Base-by-base conservation (phyloP, 2,888 invertebrate species). In the Bursaphelenchus okinawaensis region DNA sequence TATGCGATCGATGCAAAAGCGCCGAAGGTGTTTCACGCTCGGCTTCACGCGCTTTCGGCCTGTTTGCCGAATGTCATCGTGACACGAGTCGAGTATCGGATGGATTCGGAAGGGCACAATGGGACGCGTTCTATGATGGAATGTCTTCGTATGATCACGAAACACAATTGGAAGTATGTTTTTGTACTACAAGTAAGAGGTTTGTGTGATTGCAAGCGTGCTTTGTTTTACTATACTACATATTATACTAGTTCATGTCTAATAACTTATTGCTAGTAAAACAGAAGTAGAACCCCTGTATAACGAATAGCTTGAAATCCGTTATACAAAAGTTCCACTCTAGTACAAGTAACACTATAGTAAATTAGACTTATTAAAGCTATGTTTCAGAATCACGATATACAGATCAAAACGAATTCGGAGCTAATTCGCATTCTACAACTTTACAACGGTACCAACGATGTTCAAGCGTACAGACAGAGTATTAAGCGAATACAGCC, bases 61-160 rank as follows among this genome's bases (percentile, higher is more conserved):
- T 71, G 71, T 50, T 68, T 71, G 16, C 56, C 62, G 8, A 71
- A 71, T 57, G 72, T 71, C 9, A 24, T 62, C 28, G 22, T 63
- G 12, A 56, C 64, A 7, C 52, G 54, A 16, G 26, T 58, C 0
- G 68, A 63, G 51, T 70, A 57, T 26, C 20, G 28, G 28, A 65
- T 74, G 52, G 69, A 69, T 28, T 55, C 60, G 24, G 55, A 29
- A 16, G 71, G 71, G 9, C 71, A 71, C 55, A 63, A 63, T 7
- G 26, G 50, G 19, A 23, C 52, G 52, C 52, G 4, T n/a, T n/a
- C n/a, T n/a, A 64, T 64, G 27, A 26, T 7, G 8, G 8, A 9
- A 8, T 62, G 62, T 28, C 23, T 62, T 8, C 26, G 23, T n/a
- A 7, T 6, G 26, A 20, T 62, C 8, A 16, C 28, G 7, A 61